phyloP scores from a whole-genome alignment of 2,888 invertebrate genomes.

The Eupithecia insigniata region DNA sequence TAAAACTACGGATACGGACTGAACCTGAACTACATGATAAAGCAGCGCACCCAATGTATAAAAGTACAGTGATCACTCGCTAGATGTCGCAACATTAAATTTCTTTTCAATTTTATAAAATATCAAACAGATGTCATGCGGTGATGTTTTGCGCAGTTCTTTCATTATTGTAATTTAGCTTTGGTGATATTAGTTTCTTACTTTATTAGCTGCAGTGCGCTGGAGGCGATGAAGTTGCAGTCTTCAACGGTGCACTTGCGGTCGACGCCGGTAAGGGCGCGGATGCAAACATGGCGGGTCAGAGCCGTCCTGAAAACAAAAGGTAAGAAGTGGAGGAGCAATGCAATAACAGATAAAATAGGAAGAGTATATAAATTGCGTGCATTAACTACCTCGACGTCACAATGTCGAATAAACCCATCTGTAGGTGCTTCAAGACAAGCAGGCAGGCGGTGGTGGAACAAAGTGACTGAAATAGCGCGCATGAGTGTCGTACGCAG shows the following conservation, averaged over 20 bases:
- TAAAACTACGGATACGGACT: neutral
- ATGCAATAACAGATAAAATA: neutral
- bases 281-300: constrained; percentile 50
- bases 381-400: neutral
- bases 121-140: neutral
- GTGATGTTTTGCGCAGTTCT: neutral
- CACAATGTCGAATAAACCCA: neutral
- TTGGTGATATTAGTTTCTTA: constrained; percentile 39
- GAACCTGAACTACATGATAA: neutral
- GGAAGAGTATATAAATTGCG: neutral
- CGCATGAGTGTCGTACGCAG: constrained; percentile 34
- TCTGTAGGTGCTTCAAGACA: constrained; percentile 2
- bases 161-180: neutral
- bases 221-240: constrained; percentile 64
- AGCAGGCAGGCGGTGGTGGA: neutral
- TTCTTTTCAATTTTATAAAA: neutral
- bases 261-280: constrained; percentile 40
- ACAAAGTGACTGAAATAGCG: constrained; percentile 9
- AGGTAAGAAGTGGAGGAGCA: neutral
- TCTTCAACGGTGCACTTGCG: constrained; percentile 63
- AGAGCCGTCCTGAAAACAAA: constrained; percentile 51
- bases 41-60: neutral
- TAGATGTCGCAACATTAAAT: constrained; percentile 19
- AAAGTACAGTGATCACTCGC: constrained; percentile 3
- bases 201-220: constrained; percentile 65